Evolutionary conservation across 64 coral and sea anemone genomes (phyloP).

Genomic region (Pachyseris speciosa): DNA sequence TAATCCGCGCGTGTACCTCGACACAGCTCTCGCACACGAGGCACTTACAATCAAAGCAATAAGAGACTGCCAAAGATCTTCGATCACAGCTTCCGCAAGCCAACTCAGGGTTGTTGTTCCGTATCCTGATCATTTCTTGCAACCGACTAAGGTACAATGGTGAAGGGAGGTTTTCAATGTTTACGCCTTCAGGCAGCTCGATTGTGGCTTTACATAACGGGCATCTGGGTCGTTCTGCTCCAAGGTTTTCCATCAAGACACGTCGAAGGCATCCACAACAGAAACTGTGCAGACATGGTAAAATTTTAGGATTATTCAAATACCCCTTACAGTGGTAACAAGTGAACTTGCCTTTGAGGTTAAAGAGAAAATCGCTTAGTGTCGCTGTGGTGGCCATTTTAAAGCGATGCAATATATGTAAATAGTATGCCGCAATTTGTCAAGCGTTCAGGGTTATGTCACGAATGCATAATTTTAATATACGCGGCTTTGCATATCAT

Average conservation of each 20-base stretch:
- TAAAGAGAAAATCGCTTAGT: slow-evolving; percentile 7
- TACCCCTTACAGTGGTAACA: slow-evolving; percentile 70
- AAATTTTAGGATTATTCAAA: slow-evolving; percentile 79
- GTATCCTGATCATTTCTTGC: slow-evolving; percentile 73
- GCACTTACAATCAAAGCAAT: slow-evolving; percentile 86
- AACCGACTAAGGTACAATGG: slow-evolving; percentile 75
- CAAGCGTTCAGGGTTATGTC: background rate
- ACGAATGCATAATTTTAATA: slow-evolving; percentile 18
- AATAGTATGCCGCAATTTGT: background rate
- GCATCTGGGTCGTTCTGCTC: slow-evolving; percentile 46
- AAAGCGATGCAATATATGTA: slow-evolving; percentile 22
- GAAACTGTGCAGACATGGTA: slow-evolving; percentile 84
- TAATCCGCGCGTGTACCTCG: slow-evolving; percentile 70
- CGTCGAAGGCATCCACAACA: slow-evolving; percentile 73
- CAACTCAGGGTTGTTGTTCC: slow-evolving; percentile 59
- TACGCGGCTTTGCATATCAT: background rate
- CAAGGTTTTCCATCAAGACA: slow-evolving; percentile 30
- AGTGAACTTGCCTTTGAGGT: slow-evolving; percentile 68
- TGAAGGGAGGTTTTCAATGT: slow-evolving; percentile 68
- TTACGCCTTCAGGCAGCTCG: slow-evolving; percentile 33
- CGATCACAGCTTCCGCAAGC: slow-evolving; percentile 77
- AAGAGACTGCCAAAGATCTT: slow-evolving; percentile 50
- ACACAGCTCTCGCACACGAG: slow-evolving; percentile 77
- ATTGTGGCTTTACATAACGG: slow-evolving; percentile 67
- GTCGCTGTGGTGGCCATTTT: slow-evolving; percentile 18